Conservation (phyloP, 2,797 vertebrate genomes). For the Pseudomugil gertrudae region DNA sequence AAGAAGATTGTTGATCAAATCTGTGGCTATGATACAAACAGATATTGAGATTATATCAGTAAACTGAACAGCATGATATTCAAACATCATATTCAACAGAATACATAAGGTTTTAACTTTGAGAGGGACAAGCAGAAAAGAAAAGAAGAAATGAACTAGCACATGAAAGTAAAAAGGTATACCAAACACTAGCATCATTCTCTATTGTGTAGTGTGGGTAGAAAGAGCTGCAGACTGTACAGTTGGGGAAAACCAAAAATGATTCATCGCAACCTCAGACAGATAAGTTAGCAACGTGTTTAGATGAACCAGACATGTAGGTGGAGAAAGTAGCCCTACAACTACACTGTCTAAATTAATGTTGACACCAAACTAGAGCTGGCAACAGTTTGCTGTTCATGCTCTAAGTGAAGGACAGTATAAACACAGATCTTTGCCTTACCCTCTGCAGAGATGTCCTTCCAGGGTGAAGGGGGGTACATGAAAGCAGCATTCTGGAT, state of each 20-base stretch:
- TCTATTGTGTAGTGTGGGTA: slow-evolving; percentile 21
- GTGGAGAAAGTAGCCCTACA: slow-evolving; percentile 44
- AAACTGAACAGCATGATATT: background rate
- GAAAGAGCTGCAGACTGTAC: slow-evolving; percentile 26
- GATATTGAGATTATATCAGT: slow-evolving; percentile 1
- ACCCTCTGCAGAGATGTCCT: slow-evolving; percentile 95
- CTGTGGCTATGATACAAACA: slow-evolving; percentile 84
- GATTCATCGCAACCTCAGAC: slow-evolving; percentile 56
- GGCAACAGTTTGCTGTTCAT: background rate
- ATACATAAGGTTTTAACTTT: background rate
- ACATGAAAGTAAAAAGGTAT: background rate
- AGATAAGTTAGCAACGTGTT: slow-evolving; percentile 28
- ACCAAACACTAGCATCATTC: slow-evolving; percentile 1
- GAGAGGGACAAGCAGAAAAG: background rate
- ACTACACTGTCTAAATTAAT: slow-evolving; percentile 37
- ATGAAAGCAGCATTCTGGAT: slow-evolving; percentile 98
- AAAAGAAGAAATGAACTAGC: background rate
- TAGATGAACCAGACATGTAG: slow-evolving; percentile 65
- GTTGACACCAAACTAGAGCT: slow-evolving; percentile 26
- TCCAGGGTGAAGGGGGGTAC: slow-evolving; percentile 97
- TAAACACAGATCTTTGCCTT: slow-evolving; percentile 40
- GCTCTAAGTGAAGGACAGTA: background rate
- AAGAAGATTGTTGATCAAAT: slow-evolving; percentile 97
- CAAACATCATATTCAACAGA: background rate
- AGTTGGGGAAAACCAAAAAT: slow-evolving; percentile 39